A percentile compares a stretch with the other conserved stretches of the same genome.
Conservation (phyloP, 2,797 vertebrate species). For the Synaphobranchus kaupii region DNA sequence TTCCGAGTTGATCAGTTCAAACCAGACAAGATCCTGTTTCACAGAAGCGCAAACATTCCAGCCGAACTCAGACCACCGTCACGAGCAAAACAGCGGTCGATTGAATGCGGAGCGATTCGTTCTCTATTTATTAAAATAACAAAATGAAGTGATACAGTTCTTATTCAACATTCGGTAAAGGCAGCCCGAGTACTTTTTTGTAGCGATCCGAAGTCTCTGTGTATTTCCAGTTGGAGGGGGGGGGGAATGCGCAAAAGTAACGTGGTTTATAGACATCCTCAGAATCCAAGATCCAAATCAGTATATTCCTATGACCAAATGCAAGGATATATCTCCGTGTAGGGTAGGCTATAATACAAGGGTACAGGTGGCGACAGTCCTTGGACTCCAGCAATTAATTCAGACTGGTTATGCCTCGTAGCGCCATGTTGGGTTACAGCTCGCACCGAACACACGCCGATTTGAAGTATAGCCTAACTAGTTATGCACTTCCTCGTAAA, state of each 20-base stretch:
- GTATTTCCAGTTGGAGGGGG: constrained; percentile 29
- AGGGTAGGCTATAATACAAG: constrained; percentile 18
- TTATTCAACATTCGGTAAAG: constrained; percentile 22
- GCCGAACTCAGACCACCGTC: constrained; percentile 24
- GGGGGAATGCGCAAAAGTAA: constrained; percentile 24
- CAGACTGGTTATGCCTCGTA: constrained; percentile 70
- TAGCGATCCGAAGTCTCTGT: constrained; percentile 34
- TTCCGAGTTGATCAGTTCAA: constrained; percentile 28
- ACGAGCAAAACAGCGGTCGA: constrained; percentile 21
- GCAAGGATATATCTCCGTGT: background rate
- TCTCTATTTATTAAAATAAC: constrained; percentile 1
- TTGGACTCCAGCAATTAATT: constrained; percentile 66
- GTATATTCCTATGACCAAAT: constrained; percentile 27
- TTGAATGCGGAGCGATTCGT: background rate
- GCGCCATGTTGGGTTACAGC: constrained; percentile 76
- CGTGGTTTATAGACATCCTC: constrained; percentile 35
- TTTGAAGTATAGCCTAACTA: constrained; percentile 57
- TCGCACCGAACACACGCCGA: constrained; percentile 69
- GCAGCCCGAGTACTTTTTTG: constrained; percentile 29
- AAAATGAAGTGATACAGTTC: background rate
- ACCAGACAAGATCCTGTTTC: constrained; percentile 36
- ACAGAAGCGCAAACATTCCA: constrained; percentile 36
- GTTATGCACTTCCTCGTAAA: constrained; percentile 43
- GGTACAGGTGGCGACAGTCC: constrained; percentile 60
- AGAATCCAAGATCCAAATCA: constrained; percentile 26